phyloP scores from a whole-genome alignment of 2,113 vertebrate genomes.

The Spheniscus mendiculus region DNA sequence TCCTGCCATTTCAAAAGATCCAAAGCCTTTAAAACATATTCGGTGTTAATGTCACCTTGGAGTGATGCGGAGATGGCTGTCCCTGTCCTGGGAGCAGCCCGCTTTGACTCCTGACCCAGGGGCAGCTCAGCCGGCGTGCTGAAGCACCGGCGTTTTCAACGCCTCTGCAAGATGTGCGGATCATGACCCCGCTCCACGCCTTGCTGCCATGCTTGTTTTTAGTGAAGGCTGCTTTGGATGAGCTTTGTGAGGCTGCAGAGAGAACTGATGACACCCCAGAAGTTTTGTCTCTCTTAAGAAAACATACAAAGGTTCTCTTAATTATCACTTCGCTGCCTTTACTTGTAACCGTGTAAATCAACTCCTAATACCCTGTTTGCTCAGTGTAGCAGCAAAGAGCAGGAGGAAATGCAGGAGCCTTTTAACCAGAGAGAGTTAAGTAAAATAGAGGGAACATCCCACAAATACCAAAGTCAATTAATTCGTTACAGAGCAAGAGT shows the following conservation, averaged over 20 bases:
- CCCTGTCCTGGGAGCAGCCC: not conserved
- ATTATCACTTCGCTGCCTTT: not conserved
- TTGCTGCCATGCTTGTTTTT: fast-evolving
- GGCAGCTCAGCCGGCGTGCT: fast-evolving
- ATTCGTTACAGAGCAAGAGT: not conserved
- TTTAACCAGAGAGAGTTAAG: not conserved
- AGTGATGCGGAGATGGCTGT: fast-evolving
- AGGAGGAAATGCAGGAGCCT: not conserved
- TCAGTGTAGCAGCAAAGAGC: not conserved
- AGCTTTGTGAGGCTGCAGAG: not conserved
- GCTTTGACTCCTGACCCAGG: not conserved
- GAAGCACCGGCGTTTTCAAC: not conserved
- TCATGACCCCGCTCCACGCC: fast-evolving
- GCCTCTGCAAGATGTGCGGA: not conserved
- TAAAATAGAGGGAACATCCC: not conserved
- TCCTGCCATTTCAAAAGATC: not conserved
- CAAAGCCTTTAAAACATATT: not conserved
- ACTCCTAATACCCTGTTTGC: not conserved
- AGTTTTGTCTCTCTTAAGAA: not conserved
- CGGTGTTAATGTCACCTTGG: not conserved
- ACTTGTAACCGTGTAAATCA: not conserved
- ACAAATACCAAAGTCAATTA: not conserved
- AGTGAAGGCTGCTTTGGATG: not conserved
- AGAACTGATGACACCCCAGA: not conserved
- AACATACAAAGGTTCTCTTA: not conserved